Evolutionary conservation across 2,888 invertebrate genomes (phyloP).

Genomic region (Chymomyza fuscimana): DNA sequence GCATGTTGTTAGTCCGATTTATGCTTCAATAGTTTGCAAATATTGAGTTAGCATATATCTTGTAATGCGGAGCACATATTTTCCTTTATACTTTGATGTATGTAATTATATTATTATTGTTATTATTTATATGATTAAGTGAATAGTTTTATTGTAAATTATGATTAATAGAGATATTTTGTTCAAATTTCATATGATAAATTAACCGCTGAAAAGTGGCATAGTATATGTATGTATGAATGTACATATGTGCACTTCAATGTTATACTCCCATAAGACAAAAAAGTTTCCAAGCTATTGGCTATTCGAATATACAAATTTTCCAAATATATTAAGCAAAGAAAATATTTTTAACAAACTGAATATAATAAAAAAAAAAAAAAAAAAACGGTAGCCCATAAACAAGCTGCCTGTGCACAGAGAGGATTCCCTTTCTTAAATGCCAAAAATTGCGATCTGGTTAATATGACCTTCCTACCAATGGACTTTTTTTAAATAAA

Average conservation of each 20-base stretch:
- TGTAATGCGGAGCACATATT: constrained; percentile 38
- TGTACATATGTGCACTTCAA: constrained; percentile 31
- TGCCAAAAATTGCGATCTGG: too few relatives aligned
- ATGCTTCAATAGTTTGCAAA: constrained; percentile 5
- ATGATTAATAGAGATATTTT: constrained; percentile 61
- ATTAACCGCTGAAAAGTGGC: constrained; percentile 36
- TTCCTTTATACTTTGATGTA: constrained; percentile 57
- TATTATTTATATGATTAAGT: constrained; percentile 40
- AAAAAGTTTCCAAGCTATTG: constrained; percentile 28
- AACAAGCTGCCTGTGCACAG: too few relatives aligned
- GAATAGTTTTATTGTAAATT: constrained; percentile 54
- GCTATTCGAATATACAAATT: constrained; percentile 42
- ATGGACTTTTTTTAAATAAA: constrained; percentile 22
- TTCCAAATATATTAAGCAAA: neutral
- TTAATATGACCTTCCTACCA: too few relatives aligned
- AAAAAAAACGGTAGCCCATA: too few relatives aligned
- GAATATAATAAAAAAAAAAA: neutral
- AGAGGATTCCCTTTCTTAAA: too few relatives aligned
- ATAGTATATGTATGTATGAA: neutral
- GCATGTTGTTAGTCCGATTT: neutral
- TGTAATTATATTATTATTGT: constrained; percentile 42
- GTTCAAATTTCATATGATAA: constrained; percentile 37
- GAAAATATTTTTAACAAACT: constrained; percentile 8
- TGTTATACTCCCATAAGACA: constrained; percentile 42
- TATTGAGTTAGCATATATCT: neutral